Percentiles rank a stretch among this genome's conserved stretches.
Evolutionary conservation across 2,888 invertebrate species (phyloP).

Genomic region (Corbicula japonica): DNA sequence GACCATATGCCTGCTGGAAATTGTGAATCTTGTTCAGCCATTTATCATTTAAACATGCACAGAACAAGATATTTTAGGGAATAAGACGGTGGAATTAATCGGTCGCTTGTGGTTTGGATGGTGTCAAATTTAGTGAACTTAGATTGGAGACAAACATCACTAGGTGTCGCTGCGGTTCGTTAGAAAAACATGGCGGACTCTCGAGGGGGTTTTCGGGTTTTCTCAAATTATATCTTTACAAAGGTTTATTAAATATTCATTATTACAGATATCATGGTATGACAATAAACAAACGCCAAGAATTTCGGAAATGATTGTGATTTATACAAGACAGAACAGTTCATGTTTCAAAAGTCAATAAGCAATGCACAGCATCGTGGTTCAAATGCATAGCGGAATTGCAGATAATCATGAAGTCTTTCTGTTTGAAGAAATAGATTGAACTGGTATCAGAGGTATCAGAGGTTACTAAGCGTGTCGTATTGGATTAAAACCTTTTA

Average conservation of each 20-base stretch:
- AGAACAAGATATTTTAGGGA: slow-evolving; percentile 49
- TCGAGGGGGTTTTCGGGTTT: slow-evolving; percentile 54
- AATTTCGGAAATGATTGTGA: slow-evolving; percentile 33
- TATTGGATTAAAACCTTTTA: no score
- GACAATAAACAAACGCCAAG: slow-evolving; percentile 42
- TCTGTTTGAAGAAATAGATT: no score
- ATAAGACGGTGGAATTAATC: slow-evolving; percentile 57
- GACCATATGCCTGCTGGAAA: slow-evolving; percentile 60
- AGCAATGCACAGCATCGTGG: no score
- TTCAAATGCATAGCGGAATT: no score
- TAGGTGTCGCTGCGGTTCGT: slow-evolving; percentile 56
- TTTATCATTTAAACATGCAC: slow-evolving; percentile 56
- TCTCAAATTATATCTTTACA: slow-evolving; percentile 61
- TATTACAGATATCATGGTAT: slow-evolving; percentile 53
- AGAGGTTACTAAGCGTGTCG: no score
- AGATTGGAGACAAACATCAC: slow-evolving; percentile 55
- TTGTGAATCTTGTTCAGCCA: slow-evolving; percentile 32
- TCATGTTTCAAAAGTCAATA: slow-evolving; percentile 20
- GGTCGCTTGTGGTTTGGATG: slow-evolving; percentile 59
- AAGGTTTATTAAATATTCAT: slow-evolving; percentile 63
- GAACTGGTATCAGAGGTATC: no score
- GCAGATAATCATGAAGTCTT: no score
- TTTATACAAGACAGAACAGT: slow-evolving; percentile 34
- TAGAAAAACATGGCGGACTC: slow-evolving; percentile 54
- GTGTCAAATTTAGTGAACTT: slow-evolving; percentile 57